Conservation (phyloP, 2,113 vertebrate species). For the Suncus etruscus region DNA sequence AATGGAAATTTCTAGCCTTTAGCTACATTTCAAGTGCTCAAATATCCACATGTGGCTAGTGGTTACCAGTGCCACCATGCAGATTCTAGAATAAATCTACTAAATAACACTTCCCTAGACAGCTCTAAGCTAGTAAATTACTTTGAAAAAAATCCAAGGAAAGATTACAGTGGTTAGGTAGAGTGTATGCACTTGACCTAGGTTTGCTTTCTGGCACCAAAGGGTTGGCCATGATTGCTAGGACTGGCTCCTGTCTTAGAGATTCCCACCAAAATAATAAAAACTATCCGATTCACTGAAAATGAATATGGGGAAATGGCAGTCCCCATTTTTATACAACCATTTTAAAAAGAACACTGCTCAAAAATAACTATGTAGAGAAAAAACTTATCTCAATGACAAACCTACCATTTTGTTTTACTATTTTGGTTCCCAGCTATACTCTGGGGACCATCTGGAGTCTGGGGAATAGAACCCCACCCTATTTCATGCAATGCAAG, state of each 20-base stretch:
- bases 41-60: not conserved
- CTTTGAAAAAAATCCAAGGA: not conserved
- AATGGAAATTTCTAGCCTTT: not conserved
- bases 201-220: too few species aligned
- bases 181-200: too few species aligned
- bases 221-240: too few species aligned
- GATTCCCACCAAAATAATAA: too few species aligned
- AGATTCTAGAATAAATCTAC: not conserved
- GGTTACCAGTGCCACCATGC: not conserved
- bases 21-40: not conserved
- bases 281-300: not conserved
- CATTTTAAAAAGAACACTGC: not conserved
- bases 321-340: constrained; percentile 24
- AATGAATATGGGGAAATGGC: not conserved
- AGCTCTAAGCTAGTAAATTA: not conserved
- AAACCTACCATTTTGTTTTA: constrained; percentile 11
- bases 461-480: too few species aligned
- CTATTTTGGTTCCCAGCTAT: too few species aligned
- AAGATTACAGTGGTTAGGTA: too few species aligned
- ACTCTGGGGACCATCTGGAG: too few species aligned
- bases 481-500: too few species aligned
- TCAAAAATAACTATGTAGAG: constrained; percentile 27
- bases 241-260: too few species aligned
- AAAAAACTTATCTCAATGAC: not conserved
- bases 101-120: not conserved